Evolutionary conservation across 2,113 vertebrate genomes (phyloP).

Genomic region (Gallinago paraguaiae): DNA sequence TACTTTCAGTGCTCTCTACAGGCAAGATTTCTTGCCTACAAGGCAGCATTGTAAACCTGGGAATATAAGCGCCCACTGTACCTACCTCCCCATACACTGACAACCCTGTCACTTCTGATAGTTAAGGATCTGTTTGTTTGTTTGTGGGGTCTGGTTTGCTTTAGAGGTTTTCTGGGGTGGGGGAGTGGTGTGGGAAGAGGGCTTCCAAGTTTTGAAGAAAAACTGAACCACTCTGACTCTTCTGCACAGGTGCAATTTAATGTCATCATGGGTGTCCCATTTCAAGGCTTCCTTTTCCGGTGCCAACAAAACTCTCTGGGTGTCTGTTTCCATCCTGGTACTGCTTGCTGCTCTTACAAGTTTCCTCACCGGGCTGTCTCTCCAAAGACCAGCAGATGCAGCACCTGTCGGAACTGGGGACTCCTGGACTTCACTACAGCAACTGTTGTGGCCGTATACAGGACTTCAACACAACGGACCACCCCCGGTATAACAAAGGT

Average conservation of each 20-base stretch:
- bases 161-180: no score
- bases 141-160: not conserved
- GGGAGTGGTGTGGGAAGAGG: not conserved
- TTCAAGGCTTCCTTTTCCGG: constrained; percentile 66
- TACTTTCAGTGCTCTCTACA: not conserved
- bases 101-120: no score
- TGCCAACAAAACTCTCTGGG: constrained; percentile 77
- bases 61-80: not conserved
- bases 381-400: constrained; percentile 86
- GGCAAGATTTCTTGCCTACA: not conserved
- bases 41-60: not conserved
- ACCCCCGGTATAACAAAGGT: constrained; percentile 80
- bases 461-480: constrained; percentile 85
- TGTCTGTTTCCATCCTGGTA: constrained; percentile 78
- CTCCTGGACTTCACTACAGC: constrained; percentile 89
- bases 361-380: constrained; percentile 83
- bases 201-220: not conserved
- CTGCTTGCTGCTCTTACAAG: constrained; percentile 84
- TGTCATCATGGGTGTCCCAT: constrained; percentile 35
- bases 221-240: not conserved
- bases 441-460: constrained; percentile 90
- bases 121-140: not conserved
- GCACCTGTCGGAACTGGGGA: constrained; percentile 85
- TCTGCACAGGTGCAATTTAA: constrained; percentile 29
- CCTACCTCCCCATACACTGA: not conserved